Percentiles rank a stretch among this genome's conserved stretches.
These are phyloP conservation scores for Tipula vernalis DNA, from an alignment of 2,888 invertebrate genomes.

Conservation along the genomic window DNA sequence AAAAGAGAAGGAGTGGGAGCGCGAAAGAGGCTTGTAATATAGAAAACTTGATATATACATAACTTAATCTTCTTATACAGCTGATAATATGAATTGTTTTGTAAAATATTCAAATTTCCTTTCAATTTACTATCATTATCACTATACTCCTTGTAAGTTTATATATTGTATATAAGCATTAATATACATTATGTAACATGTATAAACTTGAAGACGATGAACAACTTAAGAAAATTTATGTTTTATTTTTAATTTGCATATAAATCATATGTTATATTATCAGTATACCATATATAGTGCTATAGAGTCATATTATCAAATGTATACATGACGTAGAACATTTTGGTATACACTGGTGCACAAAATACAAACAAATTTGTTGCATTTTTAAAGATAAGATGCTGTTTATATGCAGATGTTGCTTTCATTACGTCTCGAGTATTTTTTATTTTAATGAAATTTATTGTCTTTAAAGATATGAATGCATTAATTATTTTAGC, in stretches of 20 bases:
- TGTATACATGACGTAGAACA: neutral
- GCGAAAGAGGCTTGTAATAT: neutral
- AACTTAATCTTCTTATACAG: neutral
- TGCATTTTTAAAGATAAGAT: neutral
- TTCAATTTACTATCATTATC: neutral
- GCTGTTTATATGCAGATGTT: neutral
- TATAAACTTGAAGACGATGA: neutral
- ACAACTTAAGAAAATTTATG: neutral
- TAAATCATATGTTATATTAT: neutral
- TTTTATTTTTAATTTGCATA: slow-evolving; percentile 4
- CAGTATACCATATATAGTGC: neutral
- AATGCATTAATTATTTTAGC: neutral
- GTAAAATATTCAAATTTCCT: neutral
- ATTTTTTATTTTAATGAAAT: neutral
- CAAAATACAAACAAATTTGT: neutral
- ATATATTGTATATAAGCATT: neutral
- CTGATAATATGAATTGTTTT: neutral
- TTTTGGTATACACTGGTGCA: neutral
- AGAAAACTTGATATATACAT: neutral
- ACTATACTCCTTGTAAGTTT: neutral
- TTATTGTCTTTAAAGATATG: neutral
- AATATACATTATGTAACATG: neutral
- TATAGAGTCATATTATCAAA: neutral
- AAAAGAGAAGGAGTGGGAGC: neutral
- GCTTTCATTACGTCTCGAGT: neutral